phyloP scores from a whole-genome alignment of 1,140 invertebrate species.

The Microplitis mediator region DNA sequence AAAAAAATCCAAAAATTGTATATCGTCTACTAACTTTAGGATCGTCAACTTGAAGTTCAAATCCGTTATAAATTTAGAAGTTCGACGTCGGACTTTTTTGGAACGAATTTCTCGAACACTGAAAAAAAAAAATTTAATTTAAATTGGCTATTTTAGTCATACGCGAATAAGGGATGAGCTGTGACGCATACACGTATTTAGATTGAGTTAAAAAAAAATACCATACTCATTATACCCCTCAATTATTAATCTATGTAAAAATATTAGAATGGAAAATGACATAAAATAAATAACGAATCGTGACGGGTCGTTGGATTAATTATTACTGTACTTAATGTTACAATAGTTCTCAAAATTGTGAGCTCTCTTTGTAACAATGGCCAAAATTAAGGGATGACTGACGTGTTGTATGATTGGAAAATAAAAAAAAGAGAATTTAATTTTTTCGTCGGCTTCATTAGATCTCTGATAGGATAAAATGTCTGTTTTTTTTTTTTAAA shows the following conservation, averaged over 20 bases:
- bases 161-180: no score
- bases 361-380: slow-evolving; percentile 11
- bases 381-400: slow-evolving; percentile 15
- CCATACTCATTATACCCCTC: slow-evolving; percentile 51
- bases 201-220: slow-evolving; percentile 28
- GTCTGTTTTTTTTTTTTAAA: slow-evolving; percentile 33
- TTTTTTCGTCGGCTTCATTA: slow-evolving; percentile 19
- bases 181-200: no score
- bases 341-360: not conserved
- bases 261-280: slow-evolving; percentile 40
- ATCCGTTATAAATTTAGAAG: no score
- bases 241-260: slow-evolving; percentile 46
- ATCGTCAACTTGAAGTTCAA: no score
- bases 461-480: slow-evolving; percentile 19
- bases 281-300: not conserved
- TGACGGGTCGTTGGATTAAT: slow-evolving; percentile 24
- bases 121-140: no score
- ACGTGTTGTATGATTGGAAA: not conserved
- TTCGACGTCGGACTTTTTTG: no score
- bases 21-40: no score
- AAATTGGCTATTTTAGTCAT: no score
- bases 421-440: slow-evolving; percentile 3
- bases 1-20: no score
- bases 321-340: slow-evolving; percentile 14
- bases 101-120: no score